phyloP scores from a whole-genome alignment of 2,888 invertebrate genomes.

The Drosophila pegasa region DNA sequence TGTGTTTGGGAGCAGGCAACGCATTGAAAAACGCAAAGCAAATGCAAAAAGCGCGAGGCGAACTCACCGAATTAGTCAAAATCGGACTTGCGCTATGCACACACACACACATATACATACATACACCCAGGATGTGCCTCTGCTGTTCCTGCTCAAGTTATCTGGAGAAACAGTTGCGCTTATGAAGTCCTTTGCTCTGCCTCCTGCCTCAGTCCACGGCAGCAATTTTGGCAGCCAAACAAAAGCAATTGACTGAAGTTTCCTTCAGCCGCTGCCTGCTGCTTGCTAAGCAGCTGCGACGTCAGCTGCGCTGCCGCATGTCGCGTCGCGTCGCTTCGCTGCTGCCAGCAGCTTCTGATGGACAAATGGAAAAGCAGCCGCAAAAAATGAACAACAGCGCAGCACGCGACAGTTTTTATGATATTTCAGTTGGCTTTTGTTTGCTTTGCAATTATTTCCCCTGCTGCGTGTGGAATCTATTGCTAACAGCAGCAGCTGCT shows the following conservation, averaged over 20 bases:
- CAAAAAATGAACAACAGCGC: conserved; percentile 40
- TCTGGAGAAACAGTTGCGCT: conserved; percentile 18
- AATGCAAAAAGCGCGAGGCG: conserved; percentile 40
- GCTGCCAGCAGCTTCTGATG: conserved; percentile 36
- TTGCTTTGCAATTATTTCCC: conserved; percentile 75
- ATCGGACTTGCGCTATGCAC: conserved; percentile 4
- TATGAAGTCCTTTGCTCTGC: conserved; percentile 27
- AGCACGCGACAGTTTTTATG: conserved; percentile 56
- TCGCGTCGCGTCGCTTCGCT: conserved; percentile 15
- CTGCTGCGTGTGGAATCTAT: conserved; percentile 33
- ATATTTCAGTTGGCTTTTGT: conserved; percentile 45
- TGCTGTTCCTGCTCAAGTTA: conserved; percentile 1
- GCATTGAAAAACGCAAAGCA: conserved; percentile 41
- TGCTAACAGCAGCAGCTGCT: conserved; percentile 2
- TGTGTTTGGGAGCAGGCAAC: conserved; percentile 11
- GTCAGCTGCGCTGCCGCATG: conserved; percentile 35
- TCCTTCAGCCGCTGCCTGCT: conserved; percentile 19
- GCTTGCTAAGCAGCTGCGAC: conserved; percentile 29
- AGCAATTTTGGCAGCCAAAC: conserved; percentile 64
- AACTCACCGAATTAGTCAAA: conserved; percentile 66
- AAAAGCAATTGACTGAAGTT: conserved; percentile 55
- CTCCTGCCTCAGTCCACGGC: background rate
- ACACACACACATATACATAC: no score
- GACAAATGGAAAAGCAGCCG: conserved; percentile 35
- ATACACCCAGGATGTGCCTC: conserved; percentile 46